Percentiles rank a stretch among this genome's conserved stretches.
Evolutionary conservation across 2,113 vertebrate genomes (phyloP).

Genomic region (Pelusios castaneus): DNA sequence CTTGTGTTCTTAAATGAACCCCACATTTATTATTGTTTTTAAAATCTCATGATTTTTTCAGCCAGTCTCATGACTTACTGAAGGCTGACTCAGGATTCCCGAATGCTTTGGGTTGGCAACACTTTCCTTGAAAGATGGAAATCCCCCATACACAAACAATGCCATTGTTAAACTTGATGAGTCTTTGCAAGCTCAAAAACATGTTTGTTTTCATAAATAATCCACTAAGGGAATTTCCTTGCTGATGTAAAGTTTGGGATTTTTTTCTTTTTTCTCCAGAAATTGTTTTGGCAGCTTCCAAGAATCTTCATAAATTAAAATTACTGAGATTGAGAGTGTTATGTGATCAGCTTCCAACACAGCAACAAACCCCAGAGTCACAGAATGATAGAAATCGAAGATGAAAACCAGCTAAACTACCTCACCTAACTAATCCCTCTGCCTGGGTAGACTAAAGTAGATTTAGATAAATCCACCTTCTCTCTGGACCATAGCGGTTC

Average conservation of each 20-base stretch:
- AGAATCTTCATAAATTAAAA: conserved; percentile 61
- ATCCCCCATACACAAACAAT: conserved; percentile 75
- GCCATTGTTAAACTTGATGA: conserved; percentile 64
- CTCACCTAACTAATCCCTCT: background rate
- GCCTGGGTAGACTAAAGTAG: background rate
- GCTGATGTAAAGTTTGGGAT: conserved; percentile 44
- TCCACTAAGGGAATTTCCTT: conserved; percentile 79
- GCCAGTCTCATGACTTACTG: conserved; percentile 3
- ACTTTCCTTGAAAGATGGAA: conserved; percentile 75
- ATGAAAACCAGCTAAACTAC: background rate
- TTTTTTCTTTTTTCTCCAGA: conserved; percentile 39
- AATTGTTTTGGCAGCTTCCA: conserved; percentile 69
- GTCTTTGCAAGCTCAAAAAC: conserved; percentile 75
- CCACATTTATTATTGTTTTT: background rate
- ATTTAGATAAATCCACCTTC: rapidly evolving
- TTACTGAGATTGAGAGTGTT: conserved; percentile 51
- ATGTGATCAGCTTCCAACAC: conserved; percentile 13
- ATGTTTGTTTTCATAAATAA: conserved; percentile 77
- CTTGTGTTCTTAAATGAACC: too few relatives aligned
- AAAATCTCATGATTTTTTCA: background rate
- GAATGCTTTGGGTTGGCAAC: background rate
- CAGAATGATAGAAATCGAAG: background rate
- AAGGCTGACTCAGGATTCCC: conserved; percentile 3
- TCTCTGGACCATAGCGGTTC: rapidly evolving
- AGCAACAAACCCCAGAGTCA: conserved; percentile 45